phyloP scores from a whole-genome alignment of 2,888 invertebrate species.

The Philereme vetulata region DNA sequence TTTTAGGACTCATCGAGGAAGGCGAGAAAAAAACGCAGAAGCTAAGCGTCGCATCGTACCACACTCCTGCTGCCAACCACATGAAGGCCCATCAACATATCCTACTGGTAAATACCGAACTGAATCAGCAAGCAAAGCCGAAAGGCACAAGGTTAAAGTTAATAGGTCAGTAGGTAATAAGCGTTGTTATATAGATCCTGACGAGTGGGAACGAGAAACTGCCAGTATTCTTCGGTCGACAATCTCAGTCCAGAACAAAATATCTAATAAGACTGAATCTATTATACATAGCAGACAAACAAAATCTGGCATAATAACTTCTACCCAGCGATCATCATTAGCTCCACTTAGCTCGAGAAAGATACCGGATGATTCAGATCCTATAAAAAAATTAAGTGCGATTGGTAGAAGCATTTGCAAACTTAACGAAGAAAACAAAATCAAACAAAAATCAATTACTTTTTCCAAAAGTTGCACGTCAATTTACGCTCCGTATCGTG shows the following conservation, averaged over 20 bases:
- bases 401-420: constrained; percentile 75
- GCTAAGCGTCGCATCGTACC: constrained; percentile 69
- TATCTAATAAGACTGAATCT: constrained; percentile 56
- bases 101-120: constrained; percentile 68
- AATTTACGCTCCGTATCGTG: constrained; percentile 70
- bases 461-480: constrained; percentile 75
- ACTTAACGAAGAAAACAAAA: constrained; percentile 63
- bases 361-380: constrained; percentile 54
- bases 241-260: constrained; percentile 75
- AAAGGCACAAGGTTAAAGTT: constrained; percentile 59
- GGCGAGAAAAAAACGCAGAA: constrained; percentile 74
- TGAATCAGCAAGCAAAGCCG: constrained; percentile 71
- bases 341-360: constrained; percentile 58
- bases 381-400: constrained; percentile 73
- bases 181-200: constrained; percentile 80
- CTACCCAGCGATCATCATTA: constrained; percentile 51
- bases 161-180: constrained; percentile 81
- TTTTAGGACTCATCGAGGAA: constrained; percentile 77
- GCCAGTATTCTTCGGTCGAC: constrained; percentile 80
- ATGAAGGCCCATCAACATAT: constrained; percentile 48
- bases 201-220: constrained; percentile 82
- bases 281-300: constrained; percentile 57
- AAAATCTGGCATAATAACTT: constrained; percentile 61
- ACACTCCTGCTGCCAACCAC: constrained; percentile 73
- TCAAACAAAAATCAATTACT: constrained; percentile 63